Conservation (phyloP, 2,113 vertebrate species). For the Aplodontia rufa region DNA sequence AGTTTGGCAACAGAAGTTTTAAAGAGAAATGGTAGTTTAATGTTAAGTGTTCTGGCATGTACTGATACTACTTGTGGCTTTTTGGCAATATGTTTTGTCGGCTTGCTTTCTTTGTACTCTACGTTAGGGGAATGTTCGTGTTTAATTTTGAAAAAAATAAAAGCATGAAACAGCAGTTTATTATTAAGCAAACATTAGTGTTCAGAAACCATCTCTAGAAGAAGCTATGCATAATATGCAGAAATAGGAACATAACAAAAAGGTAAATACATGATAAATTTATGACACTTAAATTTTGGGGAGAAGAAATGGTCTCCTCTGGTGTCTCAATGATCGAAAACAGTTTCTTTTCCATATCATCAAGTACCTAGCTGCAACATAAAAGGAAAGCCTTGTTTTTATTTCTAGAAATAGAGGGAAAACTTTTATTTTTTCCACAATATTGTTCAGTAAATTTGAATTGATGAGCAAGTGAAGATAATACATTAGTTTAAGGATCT, state of each 20-base stretch:
- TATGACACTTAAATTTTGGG: constrained; percentile 1
- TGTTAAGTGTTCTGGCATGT: constrained; percentile 64
- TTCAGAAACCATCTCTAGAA: constrained; percentile 34
- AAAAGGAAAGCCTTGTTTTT: constrained; percentile 33
- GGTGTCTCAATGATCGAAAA: neutral
- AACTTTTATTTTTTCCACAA: constrained; percentile 32
- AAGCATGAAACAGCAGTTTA: neutral
- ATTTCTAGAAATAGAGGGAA: constrained; percentile 24
- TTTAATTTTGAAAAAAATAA: constrained; percentile 49
- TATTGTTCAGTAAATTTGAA: neutral
- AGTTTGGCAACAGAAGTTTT: constrained; percentile 66
- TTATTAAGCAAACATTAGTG: constrained; percentile 29
- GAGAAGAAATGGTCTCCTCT: neutral
- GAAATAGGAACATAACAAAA: neutral
- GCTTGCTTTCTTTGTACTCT: constrained; percentile 67
- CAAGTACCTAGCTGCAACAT: neutral
- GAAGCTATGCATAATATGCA: constrained; percentile 13
- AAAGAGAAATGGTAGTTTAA: constrained; percentile 62
- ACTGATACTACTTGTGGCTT: constrained; percentile 70
- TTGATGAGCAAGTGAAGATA: neutral
- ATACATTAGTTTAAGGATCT: constrained; percentile 9
- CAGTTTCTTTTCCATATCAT: constrained; percentile 6
- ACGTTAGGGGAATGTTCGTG: constrained; percentile 37
- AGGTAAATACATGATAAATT: constrained; percentile 26
- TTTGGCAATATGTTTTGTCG: constrained; percentile 49